These are phyloP conservation scores for Phengaris arion DNA, from an alignment of 2,888 invertebrate species.

Conservation along the genomic window DNA sequence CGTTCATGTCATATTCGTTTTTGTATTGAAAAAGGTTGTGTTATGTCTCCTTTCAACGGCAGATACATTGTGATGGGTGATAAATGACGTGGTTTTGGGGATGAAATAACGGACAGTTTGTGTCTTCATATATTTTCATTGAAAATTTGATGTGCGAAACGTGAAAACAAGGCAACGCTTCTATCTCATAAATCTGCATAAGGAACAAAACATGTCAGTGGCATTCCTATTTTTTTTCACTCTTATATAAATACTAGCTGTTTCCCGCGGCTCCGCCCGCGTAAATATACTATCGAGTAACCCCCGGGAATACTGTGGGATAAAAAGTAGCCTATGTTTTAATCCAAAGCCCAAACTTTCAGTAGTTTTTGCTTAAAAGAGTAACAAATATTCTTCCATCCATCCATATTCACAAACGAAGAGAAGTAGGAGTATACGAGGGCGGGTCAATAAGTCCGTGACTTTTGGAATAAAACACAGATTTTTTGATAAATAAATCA, in stretches of 20 bases:
- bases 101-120: slow-evolving; percentile 37
- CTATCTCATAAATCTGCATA: slow-evolving; percentile 8
- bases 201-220: not conserved
- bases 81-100: slow-evolving; percentile 40
- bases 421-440: too few species aligned
- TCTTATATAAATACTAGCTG: not conserved
- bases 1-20: slow-evolving; percentile 44
- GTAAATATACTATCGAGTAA: too few species aligned
- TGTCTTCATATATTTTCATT: slow-evolving; percentile 31
- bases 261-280: too few species aligned
- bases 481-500: too few species aligned
- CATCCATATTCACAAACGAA: too few species aligned
- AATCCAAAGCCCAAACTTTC: too few species aligned
- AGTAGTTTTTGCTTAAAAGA: too few species aligned
- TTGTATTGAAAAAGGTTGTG: slow-evolving; percentile 43
- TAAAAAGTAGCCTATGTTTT: too few species aligned
- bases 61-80: slow-evolving; percentile 40
- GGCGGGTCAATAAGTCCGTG: too few species aligned
- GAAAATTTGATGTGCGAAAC: slow-evolving; percentile 10
- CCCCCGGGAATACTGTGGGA: too few species aligned
- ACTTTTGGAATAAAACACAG: too few species aligned
- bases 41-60: slow-evolving; percentile 39
- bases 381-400: too few species aligned
- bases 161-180: slow-evolving; percentile 5
- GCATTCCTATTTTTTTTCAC: not conserved